Evolutionary conservation across 2,888 invertebrate genomes (phyloP).

Genomic region (Dolichopus griseipennis): DNA sequence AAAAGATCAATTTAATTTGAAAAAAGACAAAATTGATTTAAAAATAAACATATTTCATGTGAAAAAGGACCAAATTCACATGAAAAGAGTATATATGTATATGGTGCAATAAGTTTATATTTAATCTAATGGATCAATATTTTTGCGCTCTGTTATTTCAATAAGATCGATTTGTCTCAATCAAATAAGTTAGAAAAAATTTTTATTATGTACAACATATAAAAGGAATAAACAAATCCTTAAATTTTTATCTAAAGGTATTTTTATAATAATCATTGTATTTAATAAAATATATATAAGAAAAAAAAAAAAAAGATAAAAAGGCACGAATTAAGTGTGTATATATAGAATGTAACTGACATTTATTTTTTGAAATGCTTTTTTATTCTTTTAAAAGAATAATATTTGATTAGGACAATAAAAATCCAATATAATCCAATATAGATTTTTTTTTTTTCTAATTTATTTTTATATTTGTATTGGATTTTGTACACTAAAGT

Average conservation of each 20-base stretch:
- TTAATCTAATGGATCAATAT: too few species aligned
- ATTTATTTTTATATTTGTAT: background rate
- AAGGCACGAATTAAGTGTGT: too few species aligned
- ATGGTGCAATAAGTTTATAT: too few species aligned
- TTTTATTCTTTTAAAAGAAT: background rate
- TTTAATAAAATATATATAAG: background rate
- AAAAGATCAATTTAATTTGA: too few species aligned
- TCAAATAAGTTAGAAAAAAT: background rate
- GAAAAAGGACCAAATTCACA: too few species aligned
- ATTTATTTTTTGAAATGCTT: too few species aligned
- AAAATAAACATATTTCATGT: too few species aligned
- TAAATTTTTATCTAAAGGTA: background rate
- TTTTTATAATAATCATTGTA: background rate
- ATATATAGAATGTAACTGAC: too few species aligned
- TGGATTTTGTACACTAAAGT: background rate
- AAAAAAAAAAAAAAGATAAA: background rate
- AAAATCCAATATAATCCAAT: background rate
- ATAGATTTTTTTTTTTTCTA: background rate
- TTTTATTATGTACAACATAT: too few species aligned
- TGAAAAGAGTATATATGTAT: too few species aligned
- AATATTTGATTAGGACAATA: background rate
- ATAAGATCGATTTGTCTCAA: background rate
- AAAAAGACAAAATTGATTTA: too few species aligned
- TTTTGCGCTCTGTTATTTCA: background rate
- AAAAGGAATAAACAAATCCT: background rate